Base-by-base conservation (phyloP, 2,797 vertebrate genomes). In the Garrulus glandarius region DNA sequence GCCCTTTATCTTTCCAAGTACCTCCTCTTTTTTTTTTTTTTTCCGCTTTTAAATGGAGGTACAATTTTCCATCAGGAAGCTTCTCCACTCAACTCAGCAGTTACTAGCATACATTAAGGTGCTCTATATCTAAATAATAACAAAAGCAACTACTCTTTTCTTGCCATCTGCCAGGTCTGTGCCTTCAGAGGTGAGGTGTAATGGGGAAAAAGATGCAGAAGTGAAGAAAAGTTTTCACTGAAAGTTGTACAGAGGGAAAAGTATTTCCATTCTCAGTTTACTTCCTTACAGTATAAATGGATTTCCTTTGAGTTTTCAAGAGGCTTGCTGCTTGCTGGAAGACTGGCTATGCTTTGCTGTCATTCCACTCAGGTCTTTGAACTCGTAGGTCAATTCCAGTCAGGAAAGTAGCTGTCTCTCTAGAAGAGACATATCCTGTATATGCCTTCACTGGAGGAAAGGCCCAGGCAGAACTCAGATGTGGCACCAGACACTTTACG, bases 1-100 rank as follows among this genome's bases (percentile, higher is more conserved):
- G 26, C 74, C 74, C 68, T 94, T 95, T 93, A 93, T 80, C 89
- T 95, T 94, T 94, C 43, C 52, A 79, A 87, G 41, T 72, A 24
- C 44, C 39, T 80, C 22, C 9, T 52, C 13, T 60, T 36, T 68
- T 47, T 30, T 44, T 14, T 44, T 64, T 30, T 32, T 65, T 57
- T 57, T 46, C 34, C 53, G 12, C 55, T 21, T 4, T 3, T 13
- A 11, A 78, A 39, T 17, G 32, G 36, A 70, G 50, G 34, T 41
- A 68, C 37, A 72, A 15, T 79, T 79, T 95, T 88, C 61, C 39
- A 61, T 61, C 29, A 50, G 87, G 77, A 90, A 91, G 75, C 46
- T 76, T 70, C 61, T 84, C 52, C 68, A 76, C 64, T 41, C 13
- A 1, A 44, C 52, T 91, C 37, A 89, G 49, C 59, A 80, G 67